Base-by-base conservation (phyloP, 2,113 vertebrate genomes). In the Rutilus rutilus region DNA sequence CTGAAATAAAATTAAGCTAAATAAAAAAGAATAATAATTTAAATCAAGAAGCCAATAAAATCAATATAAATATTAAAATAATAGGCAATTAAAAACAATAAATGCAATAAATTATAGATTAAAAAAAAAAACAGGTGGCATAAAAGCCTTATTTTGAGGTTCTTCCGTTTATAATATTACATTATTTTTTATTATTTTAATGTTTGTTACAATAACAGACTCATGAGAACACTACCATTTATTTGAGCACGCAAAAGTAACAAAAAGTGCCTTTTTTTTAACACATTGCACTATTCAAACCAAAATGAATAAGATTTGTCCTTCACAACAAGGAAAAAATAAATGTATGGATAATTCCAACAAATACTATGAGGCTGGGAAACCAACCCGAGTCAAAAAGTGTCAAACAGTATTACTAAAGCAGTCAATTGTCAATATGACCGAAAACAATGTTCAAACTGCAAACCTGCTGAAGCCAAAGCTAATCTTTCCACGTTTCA, bases 171-270 rank as follows among this genome's bases (percentile, higher is more conserved):
- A 4, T 11, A 42, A 73, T 23, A 39, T 39, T 39, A 7, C 12
- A n/a, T 60, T 7, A 0, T 39, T 39, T 7, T 39, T 39, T 39
- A 33, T 33, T 39, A 77, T 77, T 33, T n/a, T 27, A 5, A 19
- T 25, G n/a, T 75, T 47, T 17, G 12, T 15, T 30, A 57, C 50
- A 78, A 78, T 12, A 78, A 78, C 75, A 36, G 27, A 77, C 25
- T 30, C 11, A 0, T 83, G 33, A 83, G 67, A 83, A 83, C 82
- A 25, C 67, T 42, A 73, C 67, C 47, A 11, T 83, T 83, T 83
- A 83, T 83, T 83, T 71, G 30, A 83, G 65, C 81, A 73, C 17
- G 1, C 39, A 27, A 82, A 82, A 54, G 78, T 52, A 52, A 83
- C 65, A 83, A 77, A 77, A 82, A 64, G 79, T 82, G 79, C 25